Conservation (phyloP, 2,888 invertebrate species). For the Acleris emargana region DNA sequence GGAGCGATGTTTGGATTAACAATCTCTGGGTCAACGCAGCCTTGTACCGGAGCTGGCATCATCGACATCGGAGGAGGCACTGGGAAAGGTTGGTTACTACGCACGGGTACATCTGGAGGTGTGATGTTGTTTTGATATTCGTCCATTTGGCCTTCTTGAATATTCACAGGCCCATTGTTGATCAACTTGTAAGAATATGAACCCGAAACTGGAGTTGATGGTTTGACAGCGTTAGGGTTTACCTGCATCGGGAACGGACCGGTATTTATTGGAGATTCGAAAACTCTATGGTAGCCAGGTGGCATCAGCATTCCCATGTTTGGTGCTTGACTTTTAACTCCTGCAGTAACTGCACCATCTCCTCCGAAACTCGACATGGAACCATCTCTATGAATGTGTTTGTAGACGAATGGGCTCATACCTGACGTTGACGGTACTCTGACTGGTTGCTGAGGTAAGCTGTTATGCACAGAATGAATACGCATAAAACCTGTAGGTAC, state of each 20-base stretch:
- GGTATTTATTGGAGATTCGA: constrained; percentile 19
- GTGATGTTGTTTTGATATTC: background rate
- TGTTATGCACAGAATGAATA: constrained; percentile 15
- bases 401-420: constrained; percentile 34
- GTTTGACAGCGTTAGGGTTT: constrained; percentile 22
- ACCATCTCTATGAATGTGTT: constrained; percentile 38
- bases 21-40: constrained; percentile 13
- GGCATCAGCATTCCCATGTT: constrained; percentile 4
- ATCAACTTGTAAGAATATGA: constrained; percentile 27
- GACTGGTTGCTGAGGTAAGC: constrained; percentile 4
- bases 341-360: constrained; percentile 4
- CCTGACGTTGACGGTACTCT: constrained; percentile 9
- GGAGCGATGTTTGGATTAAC: background rate
- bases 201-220: constrained; percentile 31
- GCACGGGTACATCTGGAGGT: background rate
- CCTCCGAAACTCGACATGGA: constrained; percentile 30
- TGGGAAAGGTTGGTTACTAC: constrained; percentile 12
- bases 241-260: constrained; percentile 16
- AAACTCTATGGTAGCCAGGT: constrained; percentile 6
- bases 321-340: constrained; percentile 5
- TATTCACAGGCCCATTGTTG: constrained; percentile 6
- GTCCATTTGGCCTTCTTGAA: constrained; percentile 9
- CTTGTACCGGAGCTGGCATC: constrained; percentile 9
- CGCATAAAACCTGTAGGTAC: constrained; percentile 7
- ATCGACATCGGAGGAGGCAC: constrained; percentile 6